Evolutionary conservation across 2,113 vertebrate species (phyloP).

Genomic region (Nesospiza acunhae): DNA sequence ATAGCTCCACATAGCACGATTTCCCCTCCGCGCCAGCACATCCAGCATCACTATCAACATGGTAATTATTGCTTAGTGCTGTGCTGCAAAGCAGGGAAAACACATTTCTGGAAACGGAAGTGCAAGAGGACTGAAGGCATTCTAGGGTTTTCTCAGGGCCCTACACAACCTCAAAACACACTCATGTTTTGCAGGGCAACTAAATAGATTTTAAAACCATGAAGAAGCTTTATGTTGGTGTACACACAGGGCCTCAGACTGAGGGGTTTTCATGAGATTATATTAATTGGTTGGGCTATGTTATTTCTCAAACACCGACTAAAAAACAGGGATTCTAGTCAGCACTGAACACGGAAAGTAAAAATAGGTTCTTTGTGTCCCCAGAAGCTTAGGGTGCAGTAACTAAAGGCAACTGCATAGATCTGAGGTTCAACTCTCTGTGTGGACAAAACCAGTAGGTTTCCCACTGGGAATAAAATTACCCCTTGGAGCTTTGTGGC

Average conservation of each 20-base stretch:
- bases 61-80: conserved; percentile 47
- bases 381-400: neutral
- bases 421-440: neutral
- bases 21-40: conserved; percentile 1
- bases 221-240: neutral
- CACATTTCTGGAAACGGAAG: neutral
- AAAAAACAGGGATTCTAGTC: neutral
- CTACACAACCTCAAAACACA: neutral
- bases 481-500: neutral
- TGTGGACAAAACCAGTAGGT: neutral
- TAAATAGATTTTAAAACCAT: neutral
- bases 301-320: neutral
- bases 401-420: neutral
- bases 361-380: neutral
- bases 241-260: neutral
- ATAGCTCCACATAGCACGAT: conserved; percentile 24
- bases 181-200: neutral
- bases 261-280: neutral
- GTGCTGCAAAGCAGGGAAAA: neutral
- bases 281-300: neutral
- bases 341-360: neutral
- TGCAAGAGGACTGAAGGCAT: neutral
- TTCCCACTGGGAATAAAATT: neutral
- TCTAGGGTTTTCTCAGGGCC: neutral
- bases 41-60: conserved; percentile 4